These are phyloP conservation scores for Ctenoplectra terminalis DNA, from an alignment of 1,140 invertebrate genomes.

Conservation along the genomic window DNA sequence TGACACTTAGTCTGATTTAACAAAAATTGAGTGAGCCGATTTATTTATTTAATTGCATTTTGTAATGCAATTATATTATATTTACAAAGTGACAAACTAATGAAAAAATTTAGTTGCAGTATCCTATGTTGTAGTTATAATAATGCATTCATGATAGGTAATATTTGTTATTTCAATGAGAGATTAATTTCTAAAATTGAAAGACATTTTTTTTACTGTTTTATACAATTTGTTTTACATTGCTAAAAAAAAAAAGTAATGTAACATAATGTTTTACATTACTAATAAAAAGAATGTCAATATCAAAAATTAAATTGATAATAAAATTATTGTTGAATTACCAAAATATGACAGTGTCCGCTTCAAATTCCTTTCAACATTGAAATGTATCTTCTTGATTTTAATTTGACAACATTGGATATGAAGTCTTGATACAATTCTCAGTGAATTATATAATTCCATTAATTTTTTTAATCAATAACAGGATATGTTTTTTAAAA, in stretches of 20 bases:
- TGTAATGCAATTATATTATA: slow-evolving; percentile 37
- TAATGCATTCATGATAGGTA: slow-evolving; percentile 38
- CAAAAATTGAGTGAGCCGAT: slow-evolving; percentile 45
- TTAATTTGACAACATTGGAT: slow-evolving; percentile 45
- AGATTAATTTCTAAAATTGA: slow-evolving; percentile 57
- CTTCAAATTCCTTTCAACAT: slow-evolving; percentile 59
- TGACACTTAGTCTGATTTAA: slow-evolving; percentile 50
- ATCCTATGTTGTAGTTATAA: slow-evolving; percentile 52
- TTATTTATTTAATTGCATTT: slow-evolving; percentile 58
- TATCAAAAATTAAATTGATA: slow-evolving; percentile 60
- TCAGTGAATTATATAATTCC: slow-evolving; percentile 26
- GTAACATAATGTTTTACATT: slow-evolving; percentile 53
- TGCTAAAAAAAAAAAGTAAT: slow-evolving; percentile 24
- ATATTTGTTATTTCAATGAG: slow-evolving; percentile 52
- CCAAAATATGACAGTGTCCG: slow-evolving; percentile 48
- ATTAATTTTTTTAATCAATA: slow-evolving; percentile 26
- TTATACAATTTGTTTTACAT: slow-evolving; percentile 59
- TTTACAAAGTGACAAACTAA: slow-evolving; percentile 60
- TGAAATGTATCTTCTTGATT: slow-evolving; percentile 41
- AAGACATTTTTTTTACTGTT: slow-evolving; percentile 50
- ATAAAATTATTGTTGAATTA: slow-evolving; percentile 68
- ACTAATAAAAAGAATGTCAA: slow-evolving; percentile 46
- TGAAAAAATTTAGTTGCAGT: slow-evolving; percentile 51
- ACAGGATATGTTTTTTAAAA: slow-evolving; percentile 6
- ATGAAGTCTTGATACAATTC: slow-evolving; percentile 31